Evolutionary conservation across 2,113 vertebrate species (phyloP).

Genomic region (Forbesichthys agassizii): DNA sequence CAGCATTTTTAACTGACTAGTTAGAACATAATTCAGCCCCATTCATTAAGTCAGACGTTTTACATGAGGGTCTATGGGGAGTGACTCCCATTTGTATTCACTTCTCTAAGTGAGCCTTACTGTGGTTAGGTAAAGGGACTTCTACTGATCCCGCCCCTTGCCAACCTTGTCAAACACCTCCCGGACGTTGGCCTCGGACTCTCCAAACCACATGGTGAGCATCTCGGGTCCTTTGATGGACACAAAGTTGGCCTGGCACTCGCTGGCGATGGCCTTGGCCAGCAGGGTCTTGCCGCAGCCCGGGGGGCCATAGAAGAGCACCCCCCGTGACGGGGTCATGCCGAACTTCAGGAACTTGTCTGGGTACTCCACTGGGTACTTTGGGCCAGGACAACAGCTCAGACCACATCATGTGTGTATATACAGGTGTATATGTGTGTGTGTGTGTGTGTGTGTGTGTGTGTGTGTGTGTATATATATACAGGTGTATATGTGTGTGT

Average conservation of each 20-base stretch:
- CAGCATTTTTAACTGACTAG: too few species aligned
- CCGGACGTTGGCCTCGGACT: conserved; percentile 97
- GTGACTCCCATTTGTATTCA: neutral
- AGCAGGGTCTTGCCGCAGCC: conserved; percentile 97
- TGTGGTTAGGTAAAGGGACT: neutral
- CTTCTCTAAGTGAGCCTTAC: neutral
- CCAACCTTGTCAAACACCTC: conserved; percentile 98
- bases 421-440: conserved; percentile 20
- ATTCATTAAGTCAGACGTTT: too few species aligned
- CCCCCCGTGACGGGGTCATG: conserved; percentile 98
- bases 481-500: too few species aligned
- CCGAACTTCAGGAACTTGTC: conserved; percentile 99
- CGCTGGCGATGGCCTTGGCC: conserved; percentile 98
- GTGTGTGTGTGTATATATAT: too few species aligned
- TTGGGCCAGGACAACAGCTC: neutral
- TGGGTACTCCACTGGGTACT: conserved; percentile 98
- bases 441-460: neutral
- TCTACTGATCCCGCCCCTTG: neutral
- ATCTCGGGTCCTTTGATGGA: conserved; percentile 98
- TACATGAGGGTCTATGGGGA: too few species aligned
- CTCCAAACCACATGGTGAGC: conserved; percentile 99
- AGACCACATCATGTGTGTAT: too few species aligned
- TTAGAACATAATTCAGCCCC: too few species aligned
- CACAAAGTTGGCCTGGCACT: conserved; percentile 99
- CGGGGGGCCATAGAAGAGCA: conserved; percentile 97